A percentile compares a stretch with the other conserved stretches of the same genome.
phyloP scores from a whole-genome alignment of 2,113 vertebrate genomes.

The Suncus etruscus region DNA sequence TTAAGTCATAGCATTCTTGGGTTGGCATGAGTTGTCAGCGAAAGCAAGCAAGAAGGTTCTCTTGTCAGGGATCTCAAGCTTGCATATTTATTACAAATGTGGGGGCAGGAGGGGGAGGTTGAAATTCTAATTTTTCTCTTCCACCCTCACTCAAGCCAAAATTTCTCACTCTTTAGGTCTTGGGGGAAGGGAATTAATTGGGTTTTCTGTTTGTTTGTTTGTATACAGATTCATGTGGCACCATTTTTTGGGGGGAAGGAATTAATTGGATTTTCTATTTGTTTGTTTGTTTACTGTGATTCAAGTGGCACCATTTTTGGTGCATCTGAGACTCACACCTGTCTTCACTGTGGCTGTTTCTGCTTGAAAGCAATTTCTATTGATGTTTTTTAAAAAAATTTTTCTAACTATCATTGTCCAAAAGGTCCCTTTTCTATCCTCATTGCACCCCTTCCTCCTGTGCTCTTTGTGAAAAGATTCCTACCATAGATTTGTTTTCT shows the following conservation, averaged over 20 bases:
- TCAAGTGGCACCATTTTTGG: too few relatives aligned
- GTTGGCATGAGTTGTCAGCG: background rate
- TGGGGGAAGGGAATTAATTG: background rate
- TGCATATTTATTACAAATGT: rapidly evolving
- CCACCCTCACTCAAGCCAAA: background rate
- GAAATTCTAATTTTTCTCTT: background rate
- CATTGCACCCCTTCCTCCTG: too few relatives aligned
- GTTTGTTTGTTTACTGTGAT: background rate
- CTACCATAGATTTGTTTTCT: too few relatives aligned
- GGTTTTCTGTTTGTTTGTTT: background rate
- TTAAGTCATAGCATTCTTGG: background rate
- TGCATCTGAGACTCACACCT: too few relatives aligned
- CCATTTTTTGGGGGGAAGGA: too few relatives aligned
- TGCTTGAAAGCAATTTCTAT: too few relatives aligned
- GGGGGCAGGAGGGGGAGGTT: rapidly evolving
- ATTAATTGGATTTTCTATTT: background rate
- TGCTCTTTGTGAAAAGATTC: too few relatives aligned
- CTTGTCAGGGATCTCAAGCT: background rate
- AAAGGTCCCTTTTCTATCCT: too few relatives aligned
- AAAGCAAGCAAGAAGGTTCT: background rate
- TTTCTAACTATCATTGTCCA: too few relatives aligned
- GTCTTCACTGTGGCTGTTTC: too few relatives aligned
- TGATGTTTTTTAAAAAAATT: too few relatives aligned
- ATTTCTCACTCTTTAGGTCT: background rate
- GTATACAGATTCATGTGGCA: rapidly evolving